Evolutionary conservation across 2,797 vertebrate genomes (phyloP), one percentile per base, ranked within the genome.

Genomic region (Coracias cyanogaster): DNA sequence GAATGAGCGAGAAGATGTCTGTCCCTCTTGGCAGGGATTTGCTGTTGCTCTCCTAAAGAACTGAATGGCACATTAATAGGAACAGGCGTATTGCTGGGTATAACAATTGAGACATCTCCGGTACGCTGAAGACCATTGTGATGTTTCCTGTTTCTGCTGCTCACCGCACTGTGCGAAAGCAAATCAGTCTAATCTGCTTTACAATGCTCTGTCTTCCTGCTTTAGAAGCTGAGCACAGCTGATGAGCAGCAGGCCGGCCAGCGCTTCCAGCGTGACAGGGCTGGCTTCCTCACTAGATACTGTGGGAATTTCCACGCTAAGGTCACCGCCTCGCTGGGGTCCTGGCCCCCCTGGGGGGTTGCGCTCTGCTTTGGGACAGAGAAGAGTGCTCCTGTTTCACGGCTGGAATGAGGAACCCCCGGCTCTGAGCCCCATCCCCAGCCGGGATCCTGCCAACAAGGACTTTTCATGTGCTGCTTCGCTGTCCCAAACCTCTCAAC

Each of bases 51-150:
- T 91, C 64, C 78, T 43, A 9, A 35, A 14, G 65, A 62, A 76
- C 93, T 64, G 85, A 96, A 52, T 35, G 91, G 91, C 76, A 7
- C 82, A 62, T 74, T 33, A 84, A 94, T 97, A 96, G 97, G 97
- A 97, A 95, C 93, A 94, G 97, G 97, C 92, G 5, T 96, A 95
- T 94, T 93, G 96, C 96, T 91, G 95, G 88, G 8, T 9, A 58
- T 89, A 93, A 98, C 97, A 97, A 97, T 97, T 35, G 94, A 82
- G 95, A 96, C 96, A 96, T 97, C 98, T 98, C 97, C 95, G 95
- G 97, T 97, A 43, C n/a, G 8, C 89, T 80, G 15, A 69, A 89
- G 86, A 93, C 97, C 97, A 97, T 97, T 98, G 97, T 98, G 95
- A 82, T 96, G 96, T 96, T 98, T 98, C 98, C 98, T 98, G 98